Conservation (phyloP, 30 jellyfish, hydroid and myxozoan species). For the Hydra vulgaris region DNA sequence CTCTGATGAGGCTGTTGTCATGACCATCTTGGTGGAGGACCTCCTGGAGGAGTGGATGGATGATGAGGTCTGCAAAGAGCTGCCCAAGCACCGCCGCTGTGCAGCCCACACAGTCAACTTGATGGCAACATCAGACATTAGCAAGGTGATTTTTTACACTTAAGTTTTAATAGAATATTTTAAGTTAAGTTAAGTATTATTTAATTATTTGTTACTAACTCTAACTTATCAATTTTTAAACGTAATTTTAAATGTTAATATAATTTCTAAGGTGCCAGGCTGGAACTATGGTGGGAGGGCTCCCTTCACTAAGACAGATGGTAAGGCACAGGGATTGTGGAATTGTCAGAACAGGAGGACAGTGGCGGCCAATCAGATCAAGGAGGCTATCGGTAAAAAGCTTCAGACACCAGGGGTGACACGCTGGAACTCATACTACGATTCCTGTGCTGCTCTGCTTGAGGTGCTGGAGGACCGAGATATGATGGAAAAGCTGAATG, state of each 20-base stretch:
- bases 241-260: neutral
- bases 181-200: neutral
- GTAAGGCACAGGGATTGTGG: neutral
- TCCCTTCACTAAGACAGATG: neutral
- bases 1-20: conserved; percentile 4
- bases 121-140: conserved; percentile 16
- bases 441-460: neutral
- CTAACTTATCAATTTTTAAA: neutral
- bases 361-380: neutral
- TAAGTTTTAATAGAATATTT: neutral
- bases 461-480: neutral
- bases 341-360: neutral
- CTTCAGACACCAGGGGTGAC: neutral
- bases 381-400: neutral
- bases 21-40: neutral
- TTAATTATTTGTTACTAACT: neutral
- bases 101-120: conserved; percentile 19
- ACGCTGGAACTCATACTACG: neutral
- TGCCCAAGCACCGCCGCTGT: conserved; percentile 15
- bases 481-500: neutral
- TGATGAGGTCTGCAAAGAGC: neutral
- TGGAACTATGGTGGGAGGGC: neutral
- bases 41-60: neutral
- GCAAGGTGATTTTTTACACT: neutral
- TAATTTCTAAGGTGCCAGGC: neutral